A percentile compares a stretch with the other conserved stretches of the same genome.
These are phyloP conservation scores for Anseranas semipalmata DNA, from an alignment of 2,113 vertebrate genomes.

Conservation along the genomic window DNA sequence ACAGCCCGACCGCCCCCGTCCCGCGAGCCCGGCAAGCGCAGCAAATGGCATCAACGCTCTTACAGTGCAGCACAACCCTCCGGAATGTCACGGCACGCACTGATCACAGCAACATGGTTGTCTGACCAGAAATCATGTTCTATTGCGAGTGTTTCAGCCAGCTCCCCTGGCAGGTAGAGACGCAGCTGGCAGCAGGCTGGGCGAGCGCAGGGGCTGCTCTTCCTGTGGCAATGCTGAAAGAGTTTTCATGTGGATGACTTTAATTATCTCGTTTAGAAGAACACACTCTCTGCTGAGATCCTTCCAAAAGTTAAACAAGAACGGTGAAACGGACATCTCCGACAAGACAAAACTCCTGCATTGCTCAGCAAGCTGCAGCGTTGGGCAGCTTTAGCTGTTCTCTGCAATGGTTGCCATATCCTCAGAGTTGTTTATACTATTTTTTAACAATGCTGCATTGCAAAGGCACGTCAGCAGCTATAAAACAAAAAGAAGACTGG, in stretches of 20 bases:
- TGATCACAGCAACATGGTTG: neutral
- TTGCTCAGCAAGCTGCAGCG: neutral
- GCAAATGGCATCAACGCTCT: neutral
- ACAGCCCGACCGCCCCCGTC: neutral
- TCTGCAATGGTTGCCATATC: neutral
- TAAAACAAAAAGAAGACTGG: neutral
- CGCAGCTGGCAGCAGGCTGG: neutral
- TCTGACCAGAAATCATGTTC: neutral
- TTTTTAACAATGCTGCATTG: neutral
- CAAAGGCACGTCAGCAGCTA: neutral
- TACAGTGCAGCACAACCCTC: neutral
- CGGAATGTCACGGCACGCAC: neutral
- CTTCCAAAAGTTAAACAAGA: neutral
- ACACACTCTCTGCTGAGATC: neutral
- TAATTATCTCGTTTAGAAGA: neutral
- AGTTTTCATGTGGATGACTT: neutral
- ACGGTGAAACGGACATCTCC: neutral
- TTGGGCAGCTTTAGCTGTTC: neutral
- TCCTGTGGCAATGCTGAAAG: neutral
- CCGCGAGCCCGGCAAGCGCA: neutral
- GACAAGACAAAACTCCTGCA: neutral
- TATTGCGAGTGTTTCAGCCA: neutral
- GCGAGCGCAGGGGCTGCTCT: rapidly evolving
- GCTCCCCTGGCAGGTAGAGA: neutral
- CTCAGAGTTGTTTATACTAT: neutral